Conservation (phyloP, 2,113 vertebrate species). For the Merops nubicus region DNA sequence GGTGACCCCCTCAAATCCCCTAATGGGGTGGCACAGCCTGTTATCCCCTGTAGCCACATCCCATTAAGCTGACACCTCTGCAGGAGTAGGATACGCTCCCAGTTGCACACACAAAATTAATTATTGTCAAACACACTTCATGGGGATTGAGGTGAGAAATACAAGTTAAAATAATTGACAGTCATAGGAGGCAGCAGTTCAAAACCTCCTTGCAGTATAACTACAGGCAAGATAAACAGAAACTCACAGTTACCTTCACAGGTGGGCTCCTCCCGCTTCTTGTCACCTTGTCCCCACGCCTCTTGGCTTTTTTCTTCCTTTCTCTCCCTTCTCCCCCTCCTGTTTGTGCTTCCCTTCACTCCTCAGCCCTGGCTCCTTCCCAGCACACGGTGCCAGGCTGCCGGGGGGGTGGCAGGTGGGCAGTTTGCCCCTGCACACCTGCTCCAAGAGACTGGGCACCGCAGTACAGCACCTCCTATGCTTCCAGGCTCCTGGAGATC, state of each 20-base stretch:
- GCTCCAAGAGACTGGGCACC: neutral
- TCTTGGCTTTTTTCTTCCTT: neutral
- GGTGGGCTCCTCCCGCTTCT: neutral
- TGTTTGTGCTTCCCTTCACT: neutral
- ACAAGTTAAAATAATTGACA: constrained; percentile 32
- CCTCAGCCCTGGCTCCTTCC: neutral
- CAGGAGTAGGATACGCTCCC: constrained; percentile 28
- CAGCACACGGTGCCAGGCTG: neutral
- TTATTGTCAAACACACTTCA: constrained; percentile 51
- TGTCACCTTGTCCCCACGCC: neutral
- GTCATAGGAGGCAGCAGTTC: constrained; percentile 15
- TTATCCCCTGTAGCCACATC: constrained; percentile 25
- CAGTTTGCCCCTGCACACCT: constrained; percentile 38
- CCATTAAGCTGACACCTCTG: constrained; percentile 52
- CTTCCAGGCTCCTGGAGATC: neutral
- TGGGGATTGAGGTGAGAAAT: constrained; percentile 37
- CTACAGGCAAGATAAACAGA: constrained; percentile 18
- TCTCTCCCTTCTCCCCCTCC: neutral
- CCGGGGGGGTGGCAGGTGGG: neutral
- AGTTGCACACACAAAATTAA: constrained; percentile 47
- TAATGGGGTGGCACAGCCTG: neutral
- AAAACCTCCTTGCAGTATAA: constrained; percentile 19
- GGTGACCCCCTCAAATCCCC: neutral
- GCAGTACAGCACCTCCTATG: neutral
- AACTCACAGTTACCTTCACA: neutral